Percentiles rank a stretch among this genome's conserved stretches.
phyloP scores from a whole-genome alignment of 2,888 invertebrate genomes.

The Drosophila anceps region DNA sequence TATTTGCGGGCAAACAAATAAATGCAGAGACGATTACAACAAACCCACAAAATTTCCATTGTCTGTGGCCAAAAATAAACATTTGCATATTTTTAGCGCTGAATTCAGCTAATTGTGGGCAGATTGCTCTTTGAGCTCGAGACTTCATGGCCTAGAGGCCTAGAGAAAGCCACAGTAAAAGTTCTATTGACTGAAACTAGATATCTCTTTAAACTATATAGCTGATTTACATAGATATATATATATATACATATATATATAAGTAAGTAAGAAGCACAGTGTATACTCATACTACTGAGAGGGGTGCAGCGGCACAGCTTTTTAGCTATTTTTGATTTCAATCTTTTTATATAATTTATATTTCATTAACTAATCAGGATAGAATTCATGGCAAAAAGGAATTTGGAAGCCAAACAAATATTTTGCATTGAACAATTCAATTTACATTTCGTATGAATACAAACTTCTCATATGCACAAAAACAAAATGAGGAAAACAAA shows the following conservation, averaged over 20 bases:
- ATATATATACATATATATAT: too few species aligned
- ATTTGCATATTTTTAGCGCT: constrained; percentile 29
- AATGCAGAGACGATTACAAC: constrained; percentile 25
- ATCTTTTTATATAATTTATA: neutral
- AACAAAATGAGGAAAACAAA: constrained; percentile 7
- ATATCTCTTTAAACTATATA: neutral
- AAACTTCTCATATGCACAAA: constrained; percentile 17
- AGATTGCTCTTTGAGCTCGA: too few species aligned
- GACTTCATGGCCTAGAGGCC: neutral
- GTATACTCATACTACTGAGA: neutral
- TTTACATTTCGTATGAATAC: constrained; percentile 22
- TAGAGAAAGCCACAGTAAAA: neutral
- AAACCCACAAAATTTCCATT: constrained; percentile 42
- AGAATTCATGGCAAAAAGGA: neutral
- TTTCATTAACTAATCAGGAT: neutral
- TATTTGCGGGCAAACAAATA: constrained; percentile 32
- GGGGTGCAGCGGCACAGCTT: neutral
- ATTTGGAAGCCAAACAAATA: constrained; percentile 8
- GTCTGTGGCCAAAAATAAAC: constrained; percentile 44
- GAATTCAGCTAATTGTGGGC: too few species aligned
- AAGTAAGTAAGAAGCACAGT: too few species aligned
- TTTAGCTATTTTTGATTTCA: neutral
- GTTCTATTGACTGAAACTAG: too few species aligned
- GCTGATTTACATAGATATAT: neutral
- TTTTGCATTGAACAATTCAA: constrained; percentile 4